A percentile compares a stretch with the other conserved stretches of the same genome.
These are phyloP conservation scores for Pterocles orientalis DNA, from an alignment of 2,113 vertebrate species.

Conservation along the genomic window DNA sequence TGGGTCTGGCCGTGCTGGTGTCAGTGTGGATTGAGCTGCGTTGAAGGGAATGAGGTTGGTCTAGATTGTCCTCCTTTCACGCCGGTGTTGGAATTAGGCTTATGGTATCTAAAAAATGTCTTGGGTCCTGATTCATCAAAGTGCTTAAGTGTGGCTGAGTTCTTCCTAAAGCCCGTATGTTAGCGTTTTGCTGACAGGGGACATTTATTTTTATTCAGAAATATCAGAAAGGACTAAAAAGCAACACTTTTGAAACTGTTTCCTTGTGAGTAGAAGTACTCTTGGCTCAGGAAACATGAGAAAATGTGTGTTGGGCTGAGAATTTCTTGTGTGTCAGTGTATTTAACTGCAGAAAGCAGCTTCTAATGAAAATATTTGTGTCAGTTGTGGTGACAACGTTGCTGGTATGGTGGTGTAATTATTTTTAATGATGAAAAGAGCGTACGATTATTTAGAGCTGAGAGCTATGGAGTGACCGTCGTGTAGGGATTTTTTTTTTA, in stretches of 20 bases:
- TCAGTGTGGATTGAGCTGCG: conserved; percentile 19
- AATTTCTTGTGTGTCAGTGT: background rate
- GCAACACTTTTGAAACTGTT: background rate
- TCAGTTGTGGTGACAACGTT: background rate
- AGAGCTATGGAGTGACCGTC: background rate
- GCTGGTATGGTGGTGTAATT: background rate
- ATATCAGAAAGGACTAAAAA: background rate
- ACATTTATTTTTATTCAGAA: conserved; percentile 35
- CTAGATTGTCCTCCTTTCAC: background rate
- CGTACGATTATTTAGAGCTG: background rate
- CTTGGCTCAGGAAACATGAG: background rate
- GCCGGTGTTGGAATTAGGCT: background rate
- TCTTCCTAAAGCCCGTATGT: conserved; percentile 18
- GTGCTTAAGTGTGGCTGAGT: background rate
- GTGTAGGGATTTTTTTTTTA: background rate
- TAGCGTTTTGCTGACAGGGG: conserved; percentile 45
- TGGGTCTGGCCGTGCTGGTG: background rate
- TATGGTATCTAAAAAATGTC: conserved; percentile 12
- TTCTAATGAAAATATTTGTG: background rate
- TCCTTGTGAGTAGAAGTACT: background rate
- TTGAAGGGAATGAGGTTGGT: conserved; percentile 37
- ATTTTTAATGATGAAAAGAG: background rate
- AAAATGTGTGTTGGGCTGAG: background rate
- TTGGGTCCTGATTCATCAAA: conserved; percentile 50
- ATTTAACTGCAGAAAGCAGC: background rate